A percentile compares a stretch with the other conserved stretches of the same genome.
Evolutionary conservation across 2,797 vertebrate species (phyloP).

Genomic region (Danio albolineatus): DNA sequence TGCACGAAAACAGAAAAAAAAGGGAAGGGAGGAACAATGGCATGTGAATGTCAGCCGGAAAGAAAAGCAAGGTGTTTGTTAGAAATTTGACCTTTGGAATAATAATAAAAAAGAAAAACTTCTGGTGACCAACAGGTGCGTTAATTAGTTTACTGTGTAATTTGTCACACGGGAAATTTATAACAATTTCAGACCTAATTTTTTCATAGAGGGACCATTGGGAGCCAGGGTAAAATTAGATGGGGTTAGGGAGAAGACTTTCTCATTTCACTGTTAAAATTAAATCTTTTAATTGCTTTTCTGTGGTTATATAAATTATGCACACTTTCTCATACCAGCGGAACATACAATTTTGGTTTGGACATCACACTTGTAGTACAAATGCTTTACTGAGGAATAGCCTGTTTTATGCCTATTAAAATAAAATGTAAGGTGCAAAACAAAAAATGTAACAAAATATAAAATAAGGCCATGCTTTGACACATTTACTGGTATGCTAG

Average conservation of each 20-base stretch:
- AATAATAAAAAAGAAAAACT: slow-evolving; percentile 46
- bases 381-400: neutral
- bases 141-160: slow-evolving; percentile 79
- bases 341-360: slow-evolving; percentile 22
- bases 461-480: neutral
- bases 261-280: slow-evolving; percentile 79
- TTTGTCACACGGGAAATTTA: slow-evolving; percentile 77
- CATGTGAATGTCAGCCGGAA: slow-evolving; percentile 34
- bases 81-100: slow-evolving; percentile 61
- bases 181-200: slow-evolving; percentile 76
- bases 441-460: neutral
- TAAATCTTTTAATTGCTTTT: slow-evolving; percentile 74
- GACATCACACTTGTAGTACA: neutral
- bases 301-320: slow-evolving; percentile 34
- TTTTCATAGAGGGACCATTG: slow-evolving; percentile 68
- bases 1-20: slow-evolving; percentile 9
- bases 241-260: slow-evolving; percentile 66
- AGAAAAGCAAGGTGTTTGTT: slow-evolving; percentile 22
- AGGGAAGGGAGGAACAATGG: slow-evolving; percentile 13
- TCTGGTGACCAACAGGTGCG: slow-evolving; percentile 74
- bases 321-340: slow-evolving; percentile 19
- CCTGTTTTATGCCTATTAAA: neutral
- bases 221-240: slow-evolving; percentile 67
- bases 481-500: neutral
- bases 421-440: neutral